Evolutionary conservation across 2,797 vertebrate genomes (phyloP).

Genomic region (Luscinia luscinia): DNA sequence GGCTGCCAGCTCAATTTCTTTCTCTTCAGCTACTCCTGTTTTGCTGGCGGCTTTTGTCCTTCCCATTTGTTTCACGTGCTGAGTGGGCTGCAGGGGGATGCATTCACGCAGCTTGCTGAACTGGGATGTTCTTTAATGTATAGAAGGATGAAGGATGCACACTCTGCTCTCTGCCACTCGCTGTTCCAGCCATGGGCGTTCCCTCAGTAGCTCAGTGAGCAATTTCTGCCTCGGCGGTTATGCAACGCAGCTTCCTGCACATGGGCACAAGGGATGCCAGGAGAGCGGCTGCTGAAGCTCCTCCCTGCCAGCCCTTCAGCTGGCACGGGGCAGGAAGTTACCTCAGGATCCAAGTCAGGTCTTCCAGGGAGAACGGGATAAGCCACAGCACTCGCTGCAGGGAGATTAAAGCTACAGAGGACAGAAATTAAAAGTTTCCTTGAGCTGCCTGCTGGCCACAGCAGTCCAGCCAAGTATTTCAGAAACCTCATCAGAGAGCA

Average conservation of each 20-base stretch:
- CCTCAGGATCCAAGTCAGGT: neutral
- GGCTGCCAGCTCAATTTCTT: conserved; percentile 40
- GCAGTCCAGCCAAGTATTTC: neutral
- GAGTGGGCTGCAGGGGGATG: neutral
- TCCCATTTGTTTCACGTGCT: neutral
- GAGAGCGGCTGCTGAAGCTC: neutral
- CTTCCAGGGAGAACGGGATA: neutral
- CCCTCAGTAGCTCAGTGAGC: neutral
- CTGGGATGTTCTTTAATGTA: neutral
- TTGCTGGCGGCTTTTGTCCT: conserved; percentile 24
- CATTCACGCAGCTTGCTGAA: neutral
- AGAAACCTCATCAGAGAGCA: neutral
- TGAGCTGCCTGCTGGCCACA: neutral
- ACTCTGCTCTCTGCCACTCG: fast-evolving
- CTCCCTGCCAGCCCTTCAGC: neutral
- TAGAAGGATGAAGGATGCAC: neutral
- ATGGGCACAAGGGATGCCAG: neutral
- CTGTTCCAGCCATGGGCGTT: neutral
- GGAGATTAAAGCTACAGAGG: neutral
- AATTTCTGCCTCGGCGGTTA: neutral
- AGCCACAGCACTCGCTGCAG: neutral
- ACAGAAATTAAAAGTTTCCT: neutral
- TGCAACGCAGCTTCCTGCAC: neutral
- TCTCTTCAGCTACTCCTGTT: conserved; percentile 36
- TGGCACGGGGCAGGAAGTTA: neutral